phyloP scores from a whole-genome alignment of 1,140 invertebrate genomes.

The Charaxes varanes region DNA sequence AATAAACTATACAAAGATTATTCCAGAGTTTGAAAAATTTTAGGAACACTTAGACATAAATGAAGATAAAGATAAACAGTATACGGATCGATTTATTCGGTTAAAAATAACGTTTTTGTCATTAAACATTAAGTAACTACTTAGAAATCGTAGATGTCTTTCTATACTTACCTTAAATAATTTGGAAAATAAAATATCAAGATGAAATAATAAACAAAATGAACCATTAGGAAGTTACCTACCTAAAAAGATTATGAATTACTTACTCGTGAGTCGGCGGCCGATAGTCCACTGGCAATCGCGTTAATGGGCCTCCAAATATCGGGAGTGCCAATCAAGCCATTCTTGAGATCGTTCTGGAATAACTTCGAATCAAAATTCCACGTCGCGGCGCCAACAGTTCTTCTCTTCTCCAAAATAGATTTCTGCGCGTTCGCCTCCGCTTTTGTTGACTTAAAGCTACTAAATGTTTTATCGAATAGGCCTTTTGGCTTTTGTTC shows the following conservation, averaged over 20 bases:
- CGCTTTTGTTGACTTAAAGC: slow-evolving; percentile 58
- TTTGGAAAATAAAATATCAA: too few relatives aligned
- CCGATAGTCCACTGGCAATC: slow-evolving; percentile 78
- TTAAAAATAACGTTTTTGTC: too few relatives aligned
- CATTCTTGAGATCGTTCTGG: slow-evolving; percentile 76
- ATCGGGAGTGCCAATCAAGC: slow-evolving; percentile 81
- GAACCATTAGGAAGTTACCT: too few relatives aligned
- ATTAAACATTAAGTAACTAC: too few relatives aligned
- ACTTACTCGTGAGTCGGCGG: slow-evolving; percentile 76
- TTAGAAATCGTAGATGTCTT: too few relatives aligned
- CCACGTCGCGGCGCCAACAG: slow-evolving; percentile 81
- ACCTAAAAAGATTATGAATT: slow-evolving; percentile 7
- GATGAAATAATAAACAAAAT: slow-evolving; percentile 5
- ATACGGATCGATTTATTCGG: too few relatives aligned
- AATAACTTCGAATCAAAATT: slow-evolving; percentile 82
- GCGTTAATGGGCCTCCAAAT: slow-evolving; percentile 83
- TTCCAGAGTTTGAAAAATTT: too few relatives aligned
- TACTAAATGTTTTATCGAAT: slow-evolving; percentile 50
- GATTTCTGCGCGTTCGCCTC: slow-evolving; percentile 59
- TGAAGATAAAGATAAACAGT: too few relatives aligned
- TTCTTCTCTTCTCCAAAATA: slow-evolving; percentile 77
- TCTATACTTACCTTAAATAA: too few relatives aligned
- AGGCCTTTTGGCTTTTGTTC: slow-evolving; percentile 51
- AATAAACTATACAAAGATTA: too few relatives aligned
- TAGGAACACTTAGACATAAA: too few relatives aligned